phyloP scores from a whole-genome alignment of 2,113 vertebrate species.

The Thunnus thynnus region DNA sequence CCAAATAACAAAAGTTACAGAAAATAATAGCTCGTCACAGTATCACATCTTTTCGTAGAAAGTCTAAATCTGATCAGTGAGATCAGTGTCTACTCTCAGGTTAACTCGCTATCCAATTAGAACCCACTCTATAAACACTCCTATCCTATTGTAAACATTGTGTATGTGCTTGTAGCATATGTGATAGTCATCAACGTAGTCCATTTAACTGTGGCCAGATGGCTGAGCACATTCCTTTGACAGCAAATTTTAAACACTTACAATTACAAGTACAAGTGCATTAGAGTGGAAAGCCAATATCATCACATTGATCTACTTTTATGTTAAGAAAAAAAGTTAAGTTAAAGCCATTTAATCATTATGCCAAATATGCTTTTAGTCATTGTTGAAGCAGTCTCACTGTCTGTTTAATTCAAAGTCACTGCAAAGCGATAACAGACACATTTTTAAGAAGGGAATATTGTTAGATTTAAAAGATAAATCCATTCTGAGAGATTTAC shows the following conservation, averaged over 20 bases:
- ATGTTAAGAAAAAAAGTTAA: conserved; percentile 76
- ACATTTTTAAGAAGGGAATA: conserved; percentile 39
- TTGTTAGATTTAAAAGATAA: conserved; percentile 47
- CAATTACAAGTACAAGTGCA: conserved; percentile 42
- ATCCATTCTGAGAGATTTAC: conserved; percentile 12
- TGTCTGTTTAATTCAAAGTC: conserved; percentile 51
- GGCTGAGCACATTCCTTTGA: conserved; percentile 73
- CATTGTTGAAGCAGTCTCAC: conserved; percentile 41
- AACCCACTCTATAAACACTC: conserved; percentile 81
- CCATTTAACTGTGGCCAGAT: conserved; percentile 83
- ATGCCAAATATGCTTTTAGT: conserved; percentile 89
- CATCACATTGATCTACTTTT: conserved; percentile 73
- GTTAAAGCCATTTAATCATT: conserved; percentile 75
- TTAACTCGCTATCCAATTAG: conserved; percentile 86
- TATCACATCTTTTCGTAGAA: conserved; percentile 5
- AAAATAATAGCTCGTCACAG: conserved; percentile 36
- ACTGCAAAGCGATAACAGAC: conserved; percentile 27
- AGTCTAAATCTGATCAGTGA: conserved; percentile 33
- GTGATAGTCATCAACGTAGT: conserved; percentile 85
- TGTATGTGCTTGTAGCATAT: conserved; percentile 85
- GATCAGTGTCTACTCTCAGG: conserved; percentile 74
- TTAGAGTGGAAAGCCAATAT: conserved; percentile 66
- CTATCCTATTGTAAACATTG: conserved; percentile 74
- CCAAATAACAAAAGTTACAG: conserved; percentile 40
- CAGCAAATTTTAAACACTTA: conserved; percentile 80